Evolutionary conservation across 2,888 invertebrate genomes (phyloP), one percentile per base, ranked within the genome.

Genomic region (Galerucella pusilla): DNA sequence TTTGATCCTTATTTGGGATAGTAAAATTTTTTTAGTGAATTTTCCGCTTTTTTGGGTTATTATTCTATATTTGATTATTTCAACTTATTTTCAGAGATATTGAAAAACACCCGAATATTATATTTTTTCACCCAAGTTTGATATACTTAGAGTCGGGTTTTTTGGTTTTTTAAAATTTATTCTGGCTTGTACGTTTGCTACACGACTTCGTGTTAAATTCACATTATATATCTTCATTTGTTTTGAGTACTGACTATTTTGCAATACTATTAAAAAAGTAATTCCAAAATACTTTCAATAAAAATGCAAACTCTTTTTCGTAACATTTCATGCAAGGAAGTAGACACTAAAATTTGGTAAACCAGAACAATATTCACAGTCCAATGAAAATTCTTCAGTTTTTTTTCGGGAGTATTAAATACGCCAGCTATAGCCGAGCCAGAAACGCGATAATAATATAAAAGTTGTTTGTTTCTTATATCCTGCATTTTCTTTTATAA

Each of bases 301-400:
- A 20, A 57, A 57, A 57, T 10, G 16, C 16, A 20, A 57, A 57
- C 20, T 16, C 20, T 16, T 14, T 59, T 59, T 25, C 14, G 16
- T 57, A 63, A 70, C 35, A 5, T 65, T 66, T 72, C 67, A 66
- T 67, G 72, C 49, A 72, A 46, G 54, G 66, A 72, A 59, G 60
- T 67, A 71, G 57, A 66, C 35, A 72, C 25, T 72, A 67, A 67
- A 66, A 66, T 72, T 65, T 60, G 46, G 46, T 9, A 64, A 66
- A 60, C 60, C 49, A 67, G 60, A 72, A 52, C 66, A 67, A 72
- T 67, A 60, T 72, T 49, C 57, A 57, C 66, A 6, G 65, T 65
- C 35, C 59, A n/a, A 66, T 20, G 49, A 20, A 49, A 72, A 72
- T 72, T 66, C 16, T 25, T 9, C 2, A 46, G 52, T 28, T 72